A percentile compares a stretch with the other conserved stretches of the same genome.
phyloP scores from a whole-genome alignment of 2,797 vertebrate genomes.

The Helarctos malayanus region DNA sequence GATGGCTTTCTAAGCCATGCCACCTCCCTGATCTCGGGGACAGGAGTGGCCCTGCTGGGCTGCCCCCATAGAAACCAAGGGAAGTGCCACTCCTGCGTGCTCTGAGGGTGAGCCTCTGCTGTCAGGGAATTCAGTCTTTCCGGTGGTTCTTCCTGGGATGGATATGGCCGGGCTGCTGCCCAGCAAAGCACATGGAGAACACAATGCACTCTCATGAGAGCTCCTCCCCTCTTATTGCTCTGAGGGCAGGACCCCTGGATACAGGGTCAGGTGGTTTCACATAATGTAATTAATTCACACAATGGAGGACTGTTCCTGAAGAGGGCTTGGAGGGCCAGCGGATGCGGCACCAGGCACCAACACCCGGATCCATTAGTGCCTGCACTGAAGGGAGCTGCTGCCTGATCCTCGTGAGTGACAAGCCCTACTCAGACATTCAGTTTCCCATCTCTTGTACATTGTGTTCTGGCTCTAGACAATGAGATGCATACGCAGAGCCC shows the following conservation, averaged over 20 bases:
- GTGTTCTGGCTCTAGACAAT: constrained; percentile 44
- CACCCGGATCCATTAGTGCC: fast-evolving
- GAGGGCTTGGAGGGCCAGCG: background rate
- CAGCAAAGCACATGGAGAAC: background rate
- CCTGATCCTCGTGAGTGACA: background rate
- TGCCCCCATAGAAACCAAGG: background rate
- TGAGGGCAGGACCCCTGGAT: background rate
- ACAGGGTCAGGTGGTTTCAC: background rate
- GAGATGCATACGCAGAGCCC: background rate
- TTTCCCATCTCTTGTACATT: background rate
- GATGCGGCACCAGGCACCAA: fast-evolving
- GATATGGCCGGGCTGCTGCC: fast-evolving
- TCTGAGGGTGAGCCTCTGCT: background rate
- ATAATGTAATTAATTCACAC: background rate
- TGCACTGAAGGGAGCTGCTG: background rate
- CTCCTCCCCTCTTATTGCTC: background rate
- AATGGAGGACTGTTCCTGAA: background rate
- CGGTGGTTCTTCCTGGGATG: background rate
- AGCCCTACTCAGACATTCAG: background rate
- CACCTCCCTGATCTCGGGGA: background rate
- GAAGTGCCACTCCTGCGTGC: background rate
- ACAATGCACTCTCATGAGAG: background rate
- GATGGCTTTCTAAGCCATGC: fast-evolving
- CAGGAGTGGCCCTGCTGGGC: background rate
- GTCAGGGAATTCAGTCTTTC: background rate